phyloP scores from a whole-genome alignment of 2,797 vertebrate genomes.

The Amphiprion clarkii region DNA sequence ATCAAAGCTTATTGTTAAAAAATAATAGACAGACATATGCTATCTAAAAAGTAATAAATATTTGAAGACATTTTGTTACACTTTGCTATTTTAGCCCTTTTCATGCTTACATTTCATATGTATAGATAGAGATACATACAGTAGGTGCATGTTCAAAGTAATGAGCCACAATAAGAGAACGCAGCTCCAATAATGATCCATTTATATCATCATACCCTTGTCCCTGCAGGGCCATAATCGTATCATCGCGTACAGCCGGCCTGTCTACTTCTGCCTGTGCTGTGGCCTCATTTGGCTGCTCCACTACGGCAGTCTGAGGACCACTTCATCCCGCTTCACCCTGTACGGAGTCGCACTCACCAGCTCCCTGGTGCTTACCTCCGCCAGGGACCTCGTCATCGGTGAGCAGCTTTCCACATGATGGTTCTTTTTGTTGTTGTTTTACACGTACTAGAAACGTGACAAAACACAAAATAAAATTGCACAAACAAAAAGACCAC shows the following conservation, averaged over 20 bases:
- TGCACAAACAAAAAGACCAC: not conserved
- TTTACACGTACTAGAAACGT: no score
- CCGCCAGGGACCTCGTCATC: conserved; percentile 96
- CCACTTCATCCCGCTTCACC: conserved; percentile 88
- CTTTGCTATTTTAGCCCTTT: not conserved
- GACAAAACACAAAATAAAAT: not conserved
- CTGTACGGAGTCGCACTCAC: conserved; percentile 95
- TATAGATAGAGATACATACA: no score
- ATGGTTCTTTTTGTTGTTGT: not conserved
- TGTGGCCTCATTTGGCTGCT: conserved; percentile 98
- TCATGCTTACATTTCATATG: not conserved
- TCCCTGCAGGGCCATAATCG: conserved; percentile 95
- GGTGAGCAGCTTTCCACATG: conserved; percentile 77
- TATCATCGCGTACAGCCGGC: conserved; percentile 99
- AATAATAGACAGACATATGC: not conserved
- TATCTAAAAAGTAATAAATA: not conserved
- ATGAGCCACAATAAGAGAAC: not conserved
- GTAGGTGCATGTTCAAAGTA: not conserved
- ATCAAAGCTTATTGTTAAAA: no score
- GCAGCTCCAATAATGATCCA: not conserved
- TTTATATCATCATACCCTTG: conserved; percentile 4
- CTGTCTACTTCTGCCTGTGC: conserved; percentile 99
- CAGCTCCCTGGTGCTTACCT: conserved; percentile 93
- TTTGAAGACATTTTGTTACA: not conserved
- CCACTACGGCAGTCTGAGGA: conserved; percentile 93